Percentiles rank a stretch among this genome's conserved stretches.
phyloP scores from a whole-genome alignment of 2,113 vertebrate genomes.

The Periophthalmus modestus region DNA sequence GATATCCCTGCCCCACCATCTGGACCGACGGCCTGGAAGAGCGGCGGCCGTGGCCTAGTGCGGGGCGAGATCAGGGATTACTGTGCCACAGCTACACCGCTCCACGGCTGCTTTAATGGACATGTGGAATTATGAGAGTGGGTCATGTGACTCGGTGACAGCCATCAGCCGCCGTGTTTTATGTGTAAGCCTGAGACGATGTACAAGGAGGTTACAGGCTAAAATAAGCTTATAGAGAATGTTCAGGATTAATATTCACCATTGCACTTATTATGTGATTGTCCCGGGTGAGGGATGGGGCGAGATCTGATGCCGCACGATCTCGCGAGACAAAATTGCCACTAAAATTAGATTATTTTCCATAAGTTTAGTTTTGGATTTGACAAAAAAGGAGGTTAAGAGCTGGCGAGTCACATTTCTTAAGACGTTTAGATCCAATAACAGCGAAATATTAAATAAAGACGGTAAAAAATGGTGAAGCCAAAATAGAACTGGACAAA shows the following conservation, averaged over 20 bases:
- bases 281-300: no score
- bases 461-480: no score
- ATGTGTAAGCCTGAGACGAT: conserved; percentile 22
- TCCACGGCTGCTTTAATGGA: conserved; percentile 55
- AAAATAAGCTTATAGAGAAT: conserved; percentile 6
- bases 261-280: no score
- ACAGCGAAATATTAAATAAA: no score
- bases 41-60: conserved; percentile 47
- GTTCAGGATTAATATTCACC: neutral
- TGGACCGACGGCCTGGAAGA: conserved; percentile 53
- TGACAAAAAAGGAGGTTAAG: no score
- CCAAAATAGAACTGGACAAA: no score
- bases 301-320: no score
- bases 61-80: conserved; percentile 69
- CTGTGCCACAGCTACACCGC: conserved; percentile 21
- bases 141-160: conserved; percentile 45
- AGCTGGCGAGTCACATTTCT: no score
- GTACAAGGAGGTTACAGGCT: conserved; percentile 5
- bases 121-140: conserved; percentile 62
- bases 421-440: no score
- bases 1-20: conserved; percentile 72
- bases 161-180: conserved; percentile 40
- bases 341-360: no score
- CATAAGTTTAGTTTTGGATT: no score
- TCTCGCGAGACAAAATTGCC: no score